Evolutionary conservation across 2,113 vertebrate species (phyloP), one percentile per base, ranked within the genome.

Genomic region (Proteles cristata): DNA sequence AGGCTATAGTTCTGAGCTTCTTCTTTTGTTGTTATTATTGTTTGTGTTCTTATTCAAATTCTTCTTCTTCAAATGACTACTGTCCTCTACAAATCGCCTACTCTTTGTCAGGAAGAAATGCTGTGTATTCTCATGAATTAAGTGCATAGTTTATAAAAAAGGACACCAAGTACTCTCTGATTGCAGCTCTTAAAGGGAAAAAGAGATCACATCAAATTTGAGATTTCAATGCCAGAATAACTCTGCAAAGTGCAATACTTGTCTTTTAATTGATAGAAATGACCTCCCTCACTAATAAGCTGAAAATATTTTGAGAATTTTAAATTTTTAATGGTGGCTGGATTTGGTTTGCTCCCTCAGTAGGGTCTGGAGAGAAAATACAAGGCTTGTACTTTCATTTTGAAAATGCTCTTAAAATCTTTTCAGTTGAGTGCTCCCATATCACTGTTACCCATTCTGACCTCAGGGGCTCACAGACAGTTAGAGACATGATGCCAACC

Each of bases 321-420:
- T 77, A 71, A 58, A 92, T 61, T 68, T 93, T 91, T 93, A 48
- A 77, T 21, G 11, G 11, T 77, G 45, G 31, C 93, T 71, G 63
- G 28, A n/a, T 74, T 82, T 90, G 25, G n/a, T 84, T 85, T 88
- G 19, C 7, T 85, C 69, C 91, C 55, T 92, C 11, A 48, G 15
- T 28, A 89, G 25, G 14, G 10, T 14, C 66, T n/a, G 11, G 69
- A 43, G 66, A 33, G 16, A n/a, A 45, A 55, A 33, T 61, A 45
- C 21, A 39, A n/a, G 35, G 25, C 77, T 69, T 39, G 58, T 10
- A 45, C 76, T 91, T 95, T 91, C 96, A 86, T 95, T 98, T 97
- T 97, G 63, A 94, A 98, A 90, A 92, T 19, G 93, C 17, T 83
- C 94, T 94, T 97, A 91, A 96, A 97, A 98, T 96, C 58, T 73